phyloP scores from a whole-genome alignment of 2,888 invertebrate genomes.

The Sarcophaga rosellei region DNA sequence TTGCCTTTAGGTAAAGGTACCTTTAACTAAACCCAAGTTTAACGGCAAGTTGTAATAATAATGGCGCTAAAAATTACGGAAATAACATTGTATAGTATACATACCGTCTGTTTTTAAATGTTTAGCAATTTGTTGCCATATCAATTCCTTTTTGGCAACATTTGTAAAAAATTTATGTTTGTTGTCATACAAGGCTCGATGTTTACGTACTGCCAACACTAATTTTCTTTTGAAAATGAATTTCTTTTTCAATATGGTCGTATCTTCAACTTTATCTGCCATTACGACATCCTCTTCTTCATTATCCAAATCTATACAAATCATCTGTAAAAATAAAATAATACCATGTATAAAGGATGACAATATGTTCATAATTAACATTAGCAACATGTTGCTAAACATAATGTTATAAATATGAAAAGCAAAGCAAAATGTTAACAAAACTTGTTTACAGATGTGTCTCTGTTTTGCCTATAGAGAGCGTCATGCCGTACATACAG shows the following conservation, averaged over 20 bases:
- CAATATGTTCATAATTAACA: background rate
- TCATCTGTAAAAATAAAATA: slow-evolving; percentile 41
- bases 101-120: slow-evolving; percentile 68
- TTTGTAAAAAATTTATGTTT: slow-evolving; percentile 71
- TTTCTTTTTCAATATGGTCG: background rate
- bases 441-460: background rate
- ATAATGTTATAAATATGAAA: background rate
- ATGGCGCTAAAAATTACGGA: too few species aligned
- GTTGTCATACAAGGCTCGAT: slow-evolving; percentile 73
- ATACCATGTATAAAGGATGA: background rate
- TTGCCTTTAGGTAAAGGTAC: too few species aligned
- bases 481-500: too few species aligned
- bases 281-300: slow-evolving; percentile 34
- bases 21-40: too few species aligned
- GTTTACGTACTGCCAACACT: slow-evolving; percentile 71
- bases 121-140: slow-evolving; percentile 74
- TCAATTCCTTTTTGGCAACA: slow-evolving; percentile 67
- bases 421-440: background rate
- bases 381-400: slow-evolving; percentile 31
- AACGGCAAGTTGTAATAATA: too few species aligned
- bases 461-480: background rate
- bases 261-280: background rate
- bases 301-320: slow-evolving; percentile 43
- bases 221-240: slow-evolving; percentile 69
- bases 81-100: slow-evolving; percentile 5